Percentiles rank a stretch among this genome's conserved stretches.
These are phyloP conservation scores for Crenuchus spilurus DNA, from an alignment of 2,797 vertebrate species.

Conservation along the genomic window DNA sequence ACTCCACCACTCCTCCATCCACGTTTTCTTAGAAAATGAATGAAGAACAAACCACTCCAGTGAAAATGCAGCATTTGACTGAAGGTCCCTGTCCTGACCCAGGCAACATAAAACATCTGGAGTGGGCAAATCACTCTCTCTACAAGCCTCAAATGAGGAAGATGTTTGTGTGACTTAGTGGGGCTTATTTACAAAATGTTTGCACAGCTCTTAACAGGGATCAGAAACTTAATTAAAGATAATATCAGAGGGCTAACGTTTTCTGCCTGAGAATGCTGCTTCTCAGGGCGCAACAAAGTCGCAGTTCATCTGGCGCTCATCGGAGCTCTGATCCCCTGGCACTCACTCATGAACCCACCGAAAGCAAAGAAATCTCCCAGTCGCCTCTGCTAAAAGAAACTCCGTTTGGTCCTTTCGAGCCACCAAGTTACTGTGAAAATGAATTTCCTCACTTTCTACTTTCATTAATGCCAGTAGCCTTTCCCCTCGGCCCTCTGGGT, in stretches of 20 bases:
- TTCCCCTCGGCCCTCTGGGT: constrained; percentile 37
- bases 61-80: constrained; percentile 52
- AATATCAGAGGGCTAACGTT: constrained; percentile 78
- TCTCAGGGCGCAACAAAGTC: constrained; percentile 72
- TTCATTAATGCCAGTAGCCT: constrained; percentile 64
- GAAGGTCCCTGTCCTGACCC: constrained; percentile 68
- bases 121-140: constrained; percentile 62
- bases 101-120: constrained; percentile 80
- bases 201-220: constrained; percentile 78
- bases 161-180: constrained; percentile 82
- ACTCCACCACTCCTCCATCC: too few relatives aligned
- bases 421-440: neutral
- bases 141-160: constrained; percentile 71
- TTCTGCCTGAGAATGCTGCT: constrained; percentile 67
- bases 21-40: too few relatives aligned
- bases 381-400: neutral
- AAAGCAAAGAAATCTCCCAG: constrained; percentile 50
- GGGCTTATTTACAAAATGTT: constrained; percentile 76
- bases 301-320: constrained; percentile 56
- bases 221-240: constrained; percentile 83
- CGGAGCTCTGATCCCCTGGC: constrained; percentile 52
- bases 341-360: constrained; percentile 59
- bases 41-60: too few relatives aligned
- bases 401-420: constrained; percentile 21
- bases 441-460: constrained; percentile 46